Percentiles rank a stretch among this genome's conserved stretches.
These are phyloP conservation scores for Clitarchus hookeri DNA, from an alignment of 2,888 invertebrate species.

Conservation along the genomic window DNA sequence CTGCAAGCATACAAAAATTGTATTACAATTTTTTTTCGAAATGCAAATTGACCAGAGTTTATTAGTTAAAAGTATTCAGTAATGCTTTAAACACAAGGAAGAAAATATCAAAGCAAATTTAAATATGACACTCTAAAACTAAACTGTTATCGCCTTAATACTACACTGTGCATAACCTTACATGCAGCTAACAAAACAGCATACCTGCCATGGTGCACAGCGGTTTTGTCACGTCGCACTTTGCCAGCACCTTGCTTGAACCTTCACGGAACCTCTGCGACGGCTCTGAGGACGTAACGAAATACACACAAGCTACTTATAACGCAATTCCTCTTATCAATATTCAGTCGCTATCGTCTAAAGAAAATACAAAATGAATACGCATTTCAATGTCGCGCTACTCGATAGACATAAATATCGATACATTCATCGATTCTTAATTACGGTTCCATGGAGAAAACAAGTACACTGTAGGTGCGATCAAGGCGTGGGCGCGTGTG, in stretches of 20 bases:
- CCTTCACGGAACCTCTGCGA: too few relatives aligned
- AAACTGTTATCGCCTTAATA: neutral
- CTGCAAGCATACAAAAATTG: slow-evolving; percentile 51
- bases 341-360: too few relatives aligned
- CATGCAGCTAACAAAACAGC: neutral
- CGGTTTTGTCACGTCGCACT: neutral
- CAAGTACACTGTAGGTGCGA: too few relatives aligned
- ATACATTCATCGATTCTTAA: too few relatives aligned
- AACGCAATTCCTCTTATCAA: neutral
- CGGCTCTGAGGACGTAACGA: neutral
- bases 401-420: too few relatives aligned
- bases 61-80: too few relatives aligned
- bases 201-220: neutral
- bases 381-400: too few relatives aligned
- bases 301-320: neutral
- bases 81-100: too few relatives aligned
- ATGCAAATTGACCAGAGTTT: too few relatives aligned
- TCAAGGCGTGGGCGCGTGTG: too few relatives aligned
- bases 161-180: neutral
- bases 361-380: too few relatives aligned
- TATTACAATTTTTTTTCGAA: neutral
- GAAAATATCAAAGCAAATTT: neutral
- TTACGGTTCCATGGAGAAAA: too few relatives aligned
- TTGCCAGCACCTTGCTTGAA: neutral
- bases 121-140: neutral